A percentile compares a stretch with the other conserved stretches of the same genome.
Conservation (phyloP, 2,888 invertebrate genomes). For the Chymomyza fuscimana region DNA sequence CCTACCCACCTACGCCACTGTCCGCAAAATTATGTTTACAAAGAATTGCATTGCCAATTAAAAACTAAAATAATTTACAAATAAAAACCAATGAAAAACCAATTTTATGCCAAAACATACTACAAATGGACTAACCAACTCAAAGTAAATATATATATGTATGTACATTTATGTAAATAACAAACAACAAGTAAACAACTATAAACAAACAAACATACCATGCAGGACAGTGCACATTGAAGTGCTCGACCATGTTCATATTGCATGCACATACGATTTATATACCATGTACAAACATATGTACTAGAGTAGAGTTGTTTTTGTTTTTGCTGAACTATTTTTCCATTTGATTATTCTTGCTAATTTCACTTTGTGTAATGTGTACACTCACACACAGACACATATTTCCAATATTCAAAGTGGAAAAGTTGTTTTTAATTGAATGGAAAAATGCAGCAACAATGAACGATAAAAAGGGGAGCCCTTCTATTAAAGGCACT, state of each 20-base stretch:
- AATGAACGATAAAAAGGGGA: background rate
- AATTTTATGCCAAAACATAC: slow-evolving; percentile 40
- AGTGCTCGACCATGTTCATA: slow-evolving; percentile 33
- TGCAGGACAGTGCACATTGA: slow-evolving; percentile 12
- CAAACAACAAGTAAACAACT: slow-evolving; percentile 14
- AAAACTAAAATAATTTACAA: slow-evolving; percentile 28
- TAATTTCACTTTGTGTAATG: slow-evolving; percentile 46
- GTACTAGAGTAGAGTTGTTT: background rate
- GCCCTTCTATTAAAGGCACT: background rate
- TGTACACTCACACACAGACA: background rate
- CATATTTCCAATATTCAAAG: slow-evolving; percentile 31
- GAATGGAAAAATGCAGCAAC: slow-evolving; percentile 23
- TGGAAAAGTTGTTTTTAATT: slow-evolving; percentile 23
- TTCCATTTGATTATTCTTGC: slow-evolving; percentile 38
- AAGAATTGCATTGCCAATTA: slow-evolving; percentile 48
- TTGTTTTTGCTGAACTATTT: slow-evolving; percentile 29
- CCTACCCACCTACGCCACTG: background rate
- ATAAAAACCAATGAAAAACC: slow-evolving; percentile 44
- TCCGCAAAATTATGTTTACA: slow-evolving; percentile 12
- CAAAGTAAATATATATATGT: slow-evolving; percentile 24
- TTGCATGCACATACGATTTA: slow-evolving; percentile 48
- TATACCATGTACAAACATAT: background rate
- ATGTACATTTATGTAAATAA: background rate
- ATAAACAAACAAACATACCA: slow-evolving; percentile 2
- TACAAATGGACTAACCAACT: slow-evolving; percentile 49